Conservation (phyloP, 1,140 invertebrate genomes). For the Leptinotarsa lineolata region DNA sequence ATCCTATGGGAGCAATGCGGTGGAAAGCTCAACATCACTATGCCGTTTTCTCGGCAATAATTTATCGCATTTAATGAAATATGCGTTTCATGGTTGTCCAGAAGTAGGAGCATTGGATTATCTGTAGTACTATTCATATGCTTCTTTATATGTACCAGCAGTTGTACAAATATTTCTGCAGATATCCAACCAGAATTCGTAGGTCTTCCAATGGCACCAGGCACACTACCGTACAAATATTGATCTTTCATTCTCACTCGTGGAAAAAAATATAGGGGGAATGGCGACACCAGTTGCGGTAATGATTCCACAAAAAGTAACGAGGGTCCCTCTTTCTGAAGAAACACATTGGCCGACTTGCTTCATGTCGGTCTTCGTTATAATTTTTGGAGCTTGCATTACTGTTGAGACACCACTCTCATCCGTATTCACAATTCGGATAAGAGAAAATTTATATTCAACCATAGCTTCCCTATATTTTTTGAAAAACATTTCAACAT, state of each 20-base stretch:
- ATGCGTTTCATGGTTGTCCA: constrained; percentile 48
- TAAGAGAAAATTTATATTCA: background rate
- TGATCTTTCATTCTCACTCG: background rate
- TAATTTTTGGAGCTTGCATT: constrained; percentile 52
- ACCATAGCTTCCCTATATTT: background rate
- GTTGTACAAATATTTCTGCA: background rate
- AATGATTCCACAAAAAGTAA: background rate
- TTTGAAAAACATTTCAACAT: background rate
- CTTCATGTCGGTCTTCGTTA: constrained; percentile 52
- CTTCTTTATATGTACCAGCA: background rate
- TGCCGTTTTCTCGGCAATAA: constrained; percentile 35
- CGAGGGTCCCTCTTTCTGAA: constrained; percentile 40
- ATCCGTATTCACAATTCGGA: constrained; percentile 49
- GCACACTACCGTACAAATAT: constrained; percentile 7
- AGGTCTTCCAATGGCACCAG: background rate
- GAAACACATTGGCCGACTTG: constrained; percentile 53
- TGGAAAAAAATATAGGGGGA: constrained; percentile 32
- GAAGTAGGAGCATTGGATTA: constrained; percentile 34
- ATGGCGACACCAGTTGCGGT: background rate
- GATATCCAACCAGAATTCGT: constrained; percentile 2
- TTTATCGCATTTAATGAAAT: constrained; percentile 54
- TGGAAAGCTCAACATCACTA: constrained; percentile 24
- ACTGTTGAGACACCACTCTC: constrained; percentile 57
- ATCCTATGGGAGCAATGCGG: constrained; percentile 28
- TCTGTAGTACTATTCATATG: constrained; percentile 23